These are phyloP conservation scores for Phyllotis vaccarum DNA, from an alignment of 2,797 vertebrate genomes.

Conservation along the genomic window DNA sequence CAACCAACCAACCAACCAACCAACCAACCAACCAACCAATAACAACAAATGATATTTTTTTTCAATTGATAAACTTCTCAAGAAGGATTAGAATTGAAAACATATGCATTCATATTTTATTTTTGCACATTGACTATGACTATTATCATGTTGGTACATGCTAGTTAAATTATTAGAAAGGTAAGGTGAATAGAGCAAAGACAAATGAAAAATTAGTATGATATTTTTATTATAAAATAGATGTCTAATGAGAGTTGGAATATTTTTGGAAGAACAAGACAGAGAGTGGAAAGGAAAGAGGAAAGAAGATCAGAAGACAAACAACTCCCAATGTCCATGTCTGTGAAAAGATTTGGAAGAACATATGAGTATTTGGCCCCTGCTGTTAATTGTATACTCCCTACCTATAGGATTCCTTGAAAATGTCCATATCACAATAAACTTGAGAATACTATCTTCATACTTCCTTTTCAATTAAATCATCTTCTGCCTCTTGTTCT, in stretches of 20 bases:
- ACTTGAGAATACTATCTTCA: background rate
- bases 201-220: background rate
- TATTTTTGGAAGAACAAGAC: background rate
- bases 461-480: constrained; percentile 36
- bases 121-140: background rate
- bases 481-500: background rate
- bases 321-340: background rate
- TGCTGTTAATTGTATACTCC: background rate
- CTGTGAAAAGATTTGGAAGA: background rate
- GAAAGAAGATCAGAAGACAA: accelerated
- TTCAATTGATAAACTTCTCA: background rate
- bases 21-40: background rate
- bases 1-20: background rate
- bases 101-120: background rate
- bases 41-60: background rate
- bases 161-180: background rate
- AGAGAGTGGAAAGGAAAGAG: background rate
- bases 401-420: background rate
- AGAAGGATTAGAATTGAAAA: background rate
- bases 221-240: constrained; percentile 4
- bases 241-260: background rate
- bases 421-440: background rate
- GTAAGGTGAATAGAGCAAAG: background rate
- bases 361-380: background rate
- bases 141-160: background rate